Conservation (phyloP, 2,797 vertebrate genomes). For the Gobionotothen gibberifrons region DNA sequence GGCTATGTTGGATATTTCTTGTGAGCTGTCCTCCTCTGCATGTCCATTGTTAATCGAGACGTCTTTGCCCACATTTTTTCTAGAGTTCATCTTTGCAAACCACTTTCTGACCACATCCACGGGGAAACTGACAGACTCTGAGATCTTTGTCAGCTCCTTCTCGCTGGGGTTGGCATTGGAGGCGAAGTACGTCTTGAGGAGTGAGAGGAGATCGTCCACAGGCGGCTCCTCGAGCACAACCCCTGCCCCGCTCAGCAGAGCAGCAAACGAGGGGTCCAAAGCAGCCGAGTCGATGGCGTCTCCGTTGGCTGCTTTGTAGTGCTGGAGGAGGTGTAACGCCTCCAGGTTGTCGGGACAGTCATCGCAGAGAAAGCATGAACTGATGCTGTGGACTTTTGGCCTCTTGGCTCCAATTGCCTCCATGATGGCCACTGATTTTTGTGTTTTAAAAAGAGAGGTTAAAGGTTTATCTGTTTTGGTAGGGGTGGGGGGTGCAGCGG, state of each 20-base stretch:
- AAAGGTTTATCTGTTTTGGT: conserved; percentile 73
- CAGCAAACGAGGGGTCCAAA: conserved; percentile 82
- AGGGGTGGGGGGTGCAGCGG: conserved; percentile 47
- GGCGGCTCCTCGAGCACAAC: conserved; percentile 90
- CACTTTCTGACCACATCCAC: conserved; percentile 92
- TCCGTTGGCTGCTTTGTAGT: conserved; percentile 85
- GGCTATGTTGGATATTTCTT: no score
- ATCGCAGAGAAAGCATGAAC: conserved; percentile 91
- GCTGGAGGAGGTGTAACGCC: conserved; percentile 90
- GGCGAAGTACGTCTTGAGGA: conserved; percentile 94
- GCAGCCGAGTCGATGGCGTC: conserved; percentile 80
- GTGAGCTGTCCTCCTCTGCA: no score
- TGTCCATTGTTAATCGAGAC: no score
- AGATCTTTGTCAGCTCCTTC: conserved; percentile 92
- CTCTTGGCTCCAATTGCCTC: conserved; percentile 37
- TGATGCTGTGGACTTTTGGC: conserved; percentile 74
- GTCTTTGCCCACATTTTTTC: conserved; percentile 26
- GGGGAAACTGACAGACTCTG: conserved; percentile 90
- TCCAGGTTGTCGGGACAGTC: conserved; percentile 89
- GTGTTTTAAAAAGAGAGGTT: conserved; percentile 85
- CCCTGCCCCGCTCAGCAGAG: conserved; percentile 85
- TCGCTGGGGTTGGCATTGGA: conserved; percentile 90
- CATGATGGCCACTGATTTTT: conserved; percentile 76
- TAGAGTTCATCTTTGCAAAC: conserved; percentile 94
- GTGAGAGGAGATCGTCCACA: conserved; percentile 91